These are phyloP conservation scores for Dromiciops gliroides DNA, from an alignment of 2,113 vertebrate genomes.

Conservation along the genomic window DNA sequence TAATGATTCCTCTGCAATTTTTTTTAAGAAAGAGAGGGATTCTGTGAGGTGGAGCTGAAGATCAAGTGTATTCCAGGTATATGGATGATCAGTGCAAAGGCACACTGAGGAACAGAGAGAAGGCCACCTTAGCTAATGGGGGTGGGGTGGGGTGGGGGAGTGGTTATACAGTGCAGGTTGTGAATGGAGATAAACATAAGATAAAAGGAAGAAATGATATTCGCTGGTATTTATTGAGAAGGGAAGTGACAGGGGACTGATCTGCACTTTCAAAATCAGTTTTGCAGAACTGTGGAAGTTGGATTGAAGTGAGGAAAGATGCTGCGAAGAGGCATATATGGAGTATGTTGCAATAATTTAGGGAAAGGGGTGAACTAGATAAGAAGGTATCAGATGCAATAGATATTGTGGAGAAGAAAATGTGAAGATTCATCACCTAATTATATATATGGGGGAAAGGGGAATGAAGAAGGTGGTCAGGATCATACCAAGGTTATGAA, in stretches of 20 bases:
- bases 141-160: no score
- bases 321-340: neutral
- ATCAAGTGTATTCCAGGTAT: neutral
- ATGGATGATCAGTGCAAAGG: neutral
- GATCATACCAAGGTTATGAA: neutral
- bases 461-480: neutral
- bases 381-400: neutral
- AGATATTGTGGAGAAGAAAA: neutral
- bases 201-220: neutral
- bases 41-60: neutral
- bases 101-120: neutral
- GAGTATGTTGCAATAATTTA: neutral
- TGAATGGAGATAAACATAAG: no score
- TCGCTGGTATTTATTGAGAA: neutral
- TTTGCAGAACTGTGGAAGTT: neutral
- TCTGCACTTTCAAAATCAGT: neutral
- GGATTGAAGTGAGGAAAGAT: neutral
- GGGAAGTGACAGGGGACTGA: neutral
- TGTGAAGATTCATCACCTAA: neutral
- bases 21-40: neutral
- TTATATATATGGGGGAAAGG: neutral
- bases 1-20: neutral
- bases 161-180: neutral
- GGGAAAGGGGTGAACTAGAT: neutral
- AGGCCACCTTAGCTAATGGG: neutral